These are phyloP conservation scores for Zenarchopterus dispar DNA, from an alignment of 2,797 vertebrate genomes.

Conservation along the genomic window DNA sequence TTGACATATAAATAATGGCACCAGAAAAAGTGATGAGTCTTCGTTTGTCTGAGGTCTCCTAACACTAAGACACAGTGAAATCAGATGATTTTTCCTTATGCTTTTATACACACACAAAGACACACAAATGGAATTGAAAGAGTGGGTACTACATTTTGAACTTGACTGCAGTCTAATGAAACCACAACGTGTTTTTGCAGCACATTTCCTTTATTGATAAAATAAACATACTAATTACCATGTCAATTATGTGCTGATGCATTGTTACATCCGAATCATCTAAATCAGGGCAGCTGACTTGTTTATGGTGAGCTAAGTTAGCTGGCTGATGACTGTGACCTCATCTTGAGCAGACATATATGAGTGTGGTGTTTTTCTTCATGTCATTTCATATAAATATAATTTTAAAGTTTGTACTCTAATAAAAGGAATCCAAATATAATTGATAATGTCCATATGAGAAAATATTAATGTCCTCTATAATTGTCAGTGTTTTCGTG, in stretches of 20 bases:
- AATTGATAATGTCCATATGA: slow-evolving; percentile 25
- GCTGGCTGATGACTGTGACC: neutral
- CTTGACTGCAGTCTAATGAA: neutral
- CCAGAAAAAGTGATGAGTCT: no score
- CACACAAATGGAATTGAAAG: no score
- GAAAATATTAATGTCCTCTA: slow-evolving; percentile 24
- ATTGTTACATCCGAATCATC: neutral
- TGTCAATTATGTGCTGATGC: slow-evolving; percentile 6
- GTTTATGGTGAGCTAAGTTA: neutral
- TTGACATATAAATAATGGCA: no score
- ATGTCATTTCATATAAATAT: slow-evolving; percentile 11
- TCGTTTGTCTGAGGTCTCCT: no score
- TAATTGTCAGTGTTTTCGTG: slow-evolving; percentile 46
- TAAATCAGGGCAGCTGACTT: no score
- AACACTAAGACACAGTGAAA: no score
- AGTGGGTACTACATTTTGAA: no score
- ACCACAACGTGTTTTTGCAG: neutral
- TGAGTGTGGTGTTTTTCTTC: neutral
- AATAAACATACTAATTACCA: neutral
- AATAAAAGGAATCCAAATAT: slow-evolving; percentile 13
- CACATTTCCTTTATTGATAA: neutral
- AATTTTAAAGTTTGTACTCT: slow-evolving; percentile 3
- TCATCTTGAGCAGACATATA: neutral
- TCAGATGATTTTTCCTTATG: no score
- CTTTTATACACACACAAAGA: no score